Evolutionary conservation across 2,888 invertebrate species (phyloP).

Genomic region (Orthosia incerta): DNA sequence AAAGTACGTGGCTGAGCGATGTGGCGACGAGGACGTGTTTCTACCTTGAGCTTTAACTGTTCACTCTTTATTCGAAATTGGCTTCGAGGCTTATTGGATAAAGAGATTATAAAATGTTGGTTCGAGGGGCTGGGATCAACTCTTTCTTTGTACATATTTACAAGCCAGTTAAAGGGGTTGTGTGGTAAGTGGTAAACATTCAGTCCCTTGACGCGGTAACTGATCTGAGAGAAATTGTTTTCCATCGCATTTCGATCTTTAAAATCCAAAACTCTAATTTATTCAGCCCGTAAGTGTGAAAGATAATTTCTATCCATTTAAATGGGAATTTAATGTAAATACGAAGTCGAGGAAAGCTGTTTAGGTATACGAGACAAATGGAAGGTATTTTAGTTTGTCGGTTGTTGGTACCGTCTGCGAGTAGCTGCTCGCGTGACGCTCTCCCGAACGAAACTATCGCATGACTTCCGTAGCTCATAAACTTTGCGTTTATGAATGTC

Average conservation of each 20-base stretch:
- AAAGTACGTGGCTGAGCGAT: constrained; percentile 80
- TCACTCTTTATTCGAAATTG: constrained; percentile 83
- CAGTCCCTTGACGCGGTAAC: constrained; percentile 2
- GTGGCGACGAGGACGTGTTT: constrained; percentile 75
- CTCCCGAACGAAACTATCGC: constrained; percentile 75
- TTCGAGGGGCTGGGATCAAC: constrained; percentile 67
- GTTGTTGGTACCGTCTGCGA: constrained; percentile 57
- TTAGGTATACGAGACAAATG: constrained; percentile 69
- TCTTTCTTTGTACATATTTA: constrained; percentile 63
- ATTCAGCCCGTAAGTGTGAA: constrained; percentile 33
- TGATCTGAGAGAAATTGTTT: constrained; percentile 4
- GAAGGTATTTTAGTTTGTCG: constrained; percentile 62
- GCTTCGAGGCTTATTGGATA: constrained; percentile 80
- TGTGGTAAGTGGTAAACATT: constrained; percentile 14
- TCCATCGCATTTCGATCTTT: constrained; percentile 6
- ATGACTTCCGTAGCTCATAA: constrained; percentile 77
- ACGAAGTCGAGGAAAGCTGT: constrained; percentile 48
- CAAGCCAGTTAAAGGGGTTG: constrained; percentile 32
- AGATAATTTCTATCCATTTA: constrained; percentile 25
- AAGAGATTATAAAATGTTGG: constrained; percentile 78
- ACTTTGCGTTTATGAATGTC: constrained; percentile 77
- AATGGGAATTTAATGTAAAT: constrained; percentile 52
- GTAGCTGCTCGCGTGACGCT: constrained; percentile 74
- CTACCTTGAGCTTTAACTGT: constrained; percentile 80
- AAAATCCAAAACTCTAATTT: not conserved